phyloP scores from a whole-genome alignment of 2,797 vertebrate species.

The Cyclura pinguis region DNA sequence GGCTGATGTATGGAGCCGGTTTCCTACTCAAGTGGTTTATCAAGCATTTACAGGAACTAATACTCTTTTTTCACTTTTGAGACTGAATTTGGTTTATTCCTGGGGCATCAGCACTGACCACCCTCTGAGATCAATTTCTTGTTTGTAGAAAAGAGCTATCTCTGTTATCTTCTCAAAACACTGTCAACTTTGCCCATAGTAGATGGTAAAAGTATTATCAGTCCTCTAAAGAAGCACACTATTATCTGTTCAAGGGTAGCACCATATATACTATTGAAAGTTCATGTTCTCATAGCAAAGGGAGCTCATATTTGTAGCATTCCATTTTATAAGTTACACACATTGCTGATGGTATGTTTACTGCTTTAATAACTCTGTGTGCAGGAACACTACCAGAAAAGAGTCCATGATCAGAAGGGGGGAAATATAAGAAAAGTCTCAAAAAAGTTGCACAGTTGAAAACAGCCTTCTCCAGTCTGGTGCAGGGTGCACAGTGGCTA shows the following conservation, averaged over 20 bases:
- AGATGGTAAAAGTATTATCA: background rate
- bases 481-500: too few relatives aligned
- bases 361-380: background rate
- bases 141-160: background rate
- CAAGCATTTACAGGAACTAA: constrained; percentile 17
- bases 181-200: fast-evolving
- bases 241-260: background rate
- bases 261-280: too few relatives aligned
- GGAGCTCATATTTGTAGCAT: fast-evolving
- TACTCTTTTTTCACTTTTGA: background rate
- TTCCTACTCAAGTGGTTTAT: constrained; percentile 6
- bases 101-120: background rate
- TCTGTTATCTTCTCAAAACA: background rate
- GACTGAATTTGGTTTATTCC: constrained; percentile 7
- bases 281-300: background rate
- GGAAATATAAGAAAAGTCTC: background rate
- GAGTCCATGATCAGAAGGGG: background rate
- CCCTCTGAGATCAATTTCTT: constrained; percentile 3
- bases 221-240: background rate
- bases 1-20: background rate
- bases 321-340: background rate
- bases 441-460: background rate
- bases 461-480: too few relatives aligned
- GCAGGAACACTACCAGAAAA: background rate
- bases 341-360: background rate